Evolutionary conservation across 2,113 vertebrate species (phyloP), one percentile per base, ranked within the genome.

Genomic region (Podarcis cretensis): DNA sequence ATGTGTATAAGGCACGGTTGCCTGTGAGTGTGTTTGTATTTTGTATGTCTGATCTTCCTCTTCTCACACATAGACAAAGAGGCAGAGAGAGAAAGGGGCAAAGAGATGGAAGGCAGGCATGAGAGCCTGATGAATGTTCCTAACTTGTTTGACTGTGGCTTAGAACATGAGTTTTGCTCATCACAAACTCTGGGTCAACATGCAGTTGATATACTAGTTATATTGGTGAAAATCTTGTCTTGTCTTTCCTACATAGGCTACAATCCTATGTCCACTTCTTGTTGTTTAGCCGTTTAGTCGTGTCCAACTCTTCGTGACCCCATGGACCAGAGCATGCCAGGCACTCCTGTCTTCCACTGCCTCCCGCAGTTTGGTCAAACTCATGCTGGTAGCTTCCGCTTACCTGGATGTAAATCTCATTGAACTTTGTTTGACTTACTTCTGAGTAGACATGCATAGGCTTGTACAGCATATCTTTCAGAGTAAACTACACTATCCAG

Each of bases 401-500:
- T 48, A 48, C 48, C 48, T 48, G 48, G 48, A 48, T 48, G 48
- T 48, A 48, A 48, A 48, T 48, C 48, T 48, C 48, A 48, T 48
- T 48, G 48, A 48, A 48, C 48, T 54, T 54, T 12, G 48, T 54
- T 54, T 54, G 48, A 54, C 48, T 54, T 54, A 54, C 48, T 54
- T 54, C 48, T 54, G 48, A 54, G 48, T 54, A 54, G 48, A 54
- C 48, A 54, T 54, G 48, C 9, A 12, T 73, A 35, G 16, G 32
- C n/a, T 32, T 73, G 71, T 12, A 4, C n/a, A 32, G 71, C 30
- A 7, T 21, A 73, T 89, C 89, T 13, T 89, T 90, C 94, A 88
- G 83, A 90, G 69, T 75, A 89, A 93, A 89, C n/a, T 90, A 43
- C 89, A 78, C 30, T 91, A 85, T 84, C 35, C 81, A 30, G 27